phyloP scores from a whole-genome alignment of 2,888 invertebrate genomes.

The Mesorhabditis sp. region DNA sequence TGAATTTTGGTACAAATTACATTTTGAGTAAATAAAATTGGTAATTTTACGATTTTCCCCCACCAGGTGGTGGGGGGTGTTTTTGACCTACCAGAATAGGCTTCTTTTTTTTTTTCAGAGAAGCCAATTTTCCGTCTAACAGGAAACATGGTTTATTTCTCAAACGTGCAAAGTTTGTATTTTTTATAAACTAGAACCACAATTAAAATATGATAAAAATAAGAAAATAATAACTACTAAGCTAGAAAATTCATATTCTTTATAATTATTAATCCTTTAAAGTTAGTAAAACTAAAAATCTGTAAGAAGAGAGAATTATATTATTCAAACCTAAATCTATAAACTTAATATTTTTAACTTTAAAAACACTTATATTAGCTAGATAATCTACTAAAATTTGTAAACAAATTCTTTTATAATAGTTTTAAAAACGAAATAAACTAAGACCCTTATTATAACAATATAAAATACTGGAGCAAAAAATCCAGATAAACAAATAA shows the following conservation, averaged over 20 bases:
- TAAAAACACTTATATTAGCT: slow-evolving; percentile 30
- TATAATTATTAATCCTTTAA: background rate
- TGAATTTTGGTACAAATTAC: too few species aligned
- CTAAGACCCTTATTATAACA: slow-evolving; percentile 29
- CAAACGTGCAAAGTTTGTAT: slow-evolving; percentile 38
- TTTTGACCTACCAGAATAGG: too few species aligned
- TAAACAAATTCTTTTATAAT: slow-evolving; percentile 32
- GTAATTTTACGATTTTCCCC: too few species aligned
- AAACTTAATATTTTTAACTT: slow-evolving; percentile 37
- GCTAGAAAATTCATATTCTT: slow-evolving; percentile 21
- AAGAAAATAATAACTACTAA: slow-evolving; percentile 25
- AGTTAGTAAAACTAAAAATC: slow-evolving; percentile 15
- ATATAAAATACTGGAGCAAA: slow-evolving; percentile 59
- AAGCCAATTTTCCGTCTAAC: too few species aligned
- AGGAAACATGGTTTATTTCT: background rate
- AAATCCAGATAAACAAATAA: slow-evolving; percentile 38
- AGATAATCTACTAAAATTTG: slow-evolving; percentile 42
- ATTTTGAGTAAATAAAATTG: too few species aligned
- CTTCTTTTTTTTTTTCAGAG: too few species aligned
- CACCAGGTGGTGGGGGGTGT: too few species aligned
- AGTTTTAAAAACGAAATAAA: slow-evolving; percentile 30
- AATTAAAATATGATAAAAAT: slow-evolving; percentile 29
- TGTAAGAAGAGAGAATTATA: slow-evolving; percentile 27
- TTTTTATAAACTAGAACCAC: slow-evolving; percentile 37
- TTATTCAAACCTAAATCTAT: slow-evolving; percentile 35